Base-by-base conservation (phyloP, 2,797 vertebrate genomes). In the Rallus crepitans region DNA sequence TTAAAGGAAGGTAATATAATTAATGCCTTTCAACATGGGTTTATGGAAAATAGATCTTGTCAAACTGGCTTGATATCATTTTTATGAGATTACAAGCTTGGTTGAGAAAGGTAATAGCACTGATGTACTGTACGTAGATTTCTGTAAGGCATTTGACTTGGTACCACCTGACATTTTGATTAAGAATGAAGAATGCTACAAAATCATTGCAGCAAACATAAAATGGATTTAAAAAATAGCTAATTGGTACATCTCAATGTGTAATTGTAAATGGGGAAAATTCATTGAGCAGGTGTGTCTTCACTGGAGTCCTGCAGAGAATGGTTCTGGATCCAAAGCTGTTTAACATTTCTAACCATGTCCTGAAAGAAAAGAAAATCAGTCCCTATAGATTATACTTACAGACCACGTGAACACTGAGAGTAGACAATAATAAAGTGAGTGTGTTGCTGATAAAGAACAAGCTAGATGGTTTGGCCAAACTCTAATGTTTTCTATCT, bases 1-100 rank as follows among this genome's bases (percentile, higher is more conserved):
- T 97, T 97, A 97, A 96, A 97, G 84, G 94, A 96, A 96, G 96
- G 96, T 97, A 97, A 96, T 97, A 92, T 97, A 97, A 97, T 97
- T 97, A 97, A 95, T 95, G 95, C 95, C 95, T 96, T 96, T 97
- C 96, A 97, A 93, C 91, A 88, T 71, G 87, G 91, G 89, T 96
- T 96, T 96, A 85, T 94, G 95, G 95, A 97, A 97, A 97, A 95
- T 95, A 96, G 93, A 93, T 96, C 96, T 97, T 96, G 94, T 97
- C 96, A 96, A 94, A 95, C 87, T 87, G 73, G 37, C 94, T 96
- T 95, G 94, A 91, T 97, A 96, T 95, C 28, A 85, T 89, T 96
- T 96, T 96, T 94, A 97, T 94, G 94, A 96, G 94, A 97, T 97
- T 95, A 95, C 89, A 95, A 97, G 96, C 92, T 95, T 96, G 94